Evolutionary conservation across 2,797 vertebrate genomes (phyloP).

Genomic region (Sebastes reedi): DNA sequence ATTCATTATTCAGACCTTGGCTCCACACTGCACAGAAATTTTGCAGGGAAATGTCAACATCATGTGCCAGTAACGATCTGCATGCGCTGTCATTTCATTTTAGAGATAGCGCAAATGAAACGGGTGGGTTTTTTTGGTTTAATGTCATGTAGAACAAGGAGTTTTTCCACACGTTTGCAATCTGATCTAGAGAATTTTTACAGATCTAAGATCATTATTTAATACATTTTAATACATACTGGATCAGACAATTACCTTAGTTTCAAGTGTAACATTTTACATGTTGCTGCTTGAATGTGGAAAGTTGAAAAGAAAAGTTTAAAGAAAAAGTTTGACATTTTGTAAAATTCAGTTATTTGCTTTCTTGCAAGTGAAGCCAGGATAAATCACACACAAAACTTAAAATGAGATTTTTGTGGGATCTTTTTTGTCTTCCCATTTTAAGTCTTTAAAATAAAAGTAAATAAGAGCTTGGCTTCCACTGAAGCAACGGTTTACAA

Average conservation of each 20-base stretch:
- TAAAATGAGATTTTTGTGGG: too few species aligned
- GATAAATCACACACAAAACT: too few species aligned
- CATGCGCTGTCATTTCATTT: slow-evolving; percentile 17
- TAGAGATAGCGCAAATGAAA: slow-evolving; percentile 15
- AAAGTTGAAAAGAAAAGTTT: background rate
- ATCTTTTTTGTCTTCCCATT: too few species aligned
- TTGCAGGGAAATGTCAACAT: slow-evolving; percentile 51
- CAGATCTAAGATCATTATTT: background rate
- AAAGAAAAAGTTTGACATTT: background rate
- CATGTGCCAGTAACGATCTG: slow-evolving; percentile 5
- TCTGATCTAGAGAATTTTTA: background rate
- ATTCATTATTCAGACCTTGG: slow-evolving; percentile 68
- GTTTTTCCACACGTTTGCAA: background rate
- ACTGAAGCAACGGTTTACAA: rapidly evolving
- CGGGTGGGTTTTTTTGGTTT: background rate
- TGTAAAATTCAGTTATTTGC: background rate
- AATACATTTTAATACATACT: background rate
- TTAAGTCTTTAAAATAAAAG: too few species aligned
- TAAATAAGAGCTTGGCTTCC: too few species aligned
- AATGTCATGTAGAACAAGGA: slow-evolving; percentile 6
- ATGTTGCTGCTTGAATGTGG: background rate
- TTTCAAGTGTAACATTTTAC: background rate
- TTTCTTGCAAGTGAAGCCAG: background rate
- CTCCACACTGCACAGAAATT: slow-evolving; percentile 16
- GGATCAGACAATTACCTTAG: background rate